Percentiles rank a stretch among this genome's conserved stretches.
These are phyloP conservation scores for Bolinopsis microptera DNA, from an alignment of 37 sponge, comb jelly and placozoan genomes.

Conservation along the genomic window DNA sequence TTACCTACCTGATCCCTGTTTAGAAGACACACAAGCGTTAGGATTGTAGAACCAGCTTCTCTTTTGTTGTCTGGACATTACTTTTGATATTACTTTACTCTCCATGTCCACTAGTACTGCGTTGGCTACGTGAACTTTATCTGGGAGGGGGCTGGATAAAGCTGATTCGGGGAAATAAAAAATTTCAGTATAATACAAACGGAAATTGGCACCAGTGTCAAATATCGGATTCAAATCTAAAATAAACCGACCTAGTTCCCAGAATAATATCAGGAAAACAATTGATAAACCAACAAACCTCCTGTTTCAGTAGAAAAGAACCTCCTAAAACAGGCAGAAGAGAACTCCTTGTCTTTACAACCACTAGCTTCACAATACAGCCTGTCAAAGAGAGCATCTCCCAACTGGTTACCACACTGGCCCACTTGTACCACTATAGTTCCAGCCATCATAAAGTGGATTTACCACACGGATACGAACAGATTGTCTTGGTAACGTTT, in stretches of 20 bases:
- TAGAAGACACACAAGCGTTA: constrained; percentile 7
- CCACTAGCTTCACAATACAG: background rate
- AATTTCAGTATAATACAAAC: no score
- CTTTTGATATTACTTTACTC: background rate
- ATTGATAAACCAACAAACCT: no score
- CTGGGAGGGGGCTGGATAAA: background rate
- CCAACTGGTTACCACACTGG: constrained; percentile 59
- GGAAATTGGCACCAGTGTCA: no score
- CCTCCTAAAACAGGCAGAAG: background rate
- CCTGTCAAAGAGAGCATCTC: background rate
- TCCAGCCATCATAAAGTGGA: no score
- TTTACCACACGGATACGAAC: no score
- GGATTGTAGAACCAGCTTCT: background rate
- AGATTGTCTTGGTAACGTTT: no score
- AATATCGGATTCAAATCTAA: no score
- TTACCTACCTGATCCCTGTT: constrained; percentile 62
- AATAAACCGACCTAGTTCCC: no score
- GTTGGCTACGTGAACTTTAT: background rate
- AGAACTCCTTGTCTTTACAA: background rate
- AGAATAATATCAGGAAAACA: no score
- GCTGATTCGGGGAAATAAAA: no score
- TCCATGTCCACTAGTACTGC: constrained; percentile 58
- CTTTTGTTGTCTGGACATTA: background rate
- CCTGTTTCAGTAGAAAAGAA: background rate
- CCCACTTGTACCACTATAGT: constrained; percentile 39